phyloP scores from a whole-genome alignment of 2,797 vertebrate species.

The Sciurus carolinensis region DNA sequence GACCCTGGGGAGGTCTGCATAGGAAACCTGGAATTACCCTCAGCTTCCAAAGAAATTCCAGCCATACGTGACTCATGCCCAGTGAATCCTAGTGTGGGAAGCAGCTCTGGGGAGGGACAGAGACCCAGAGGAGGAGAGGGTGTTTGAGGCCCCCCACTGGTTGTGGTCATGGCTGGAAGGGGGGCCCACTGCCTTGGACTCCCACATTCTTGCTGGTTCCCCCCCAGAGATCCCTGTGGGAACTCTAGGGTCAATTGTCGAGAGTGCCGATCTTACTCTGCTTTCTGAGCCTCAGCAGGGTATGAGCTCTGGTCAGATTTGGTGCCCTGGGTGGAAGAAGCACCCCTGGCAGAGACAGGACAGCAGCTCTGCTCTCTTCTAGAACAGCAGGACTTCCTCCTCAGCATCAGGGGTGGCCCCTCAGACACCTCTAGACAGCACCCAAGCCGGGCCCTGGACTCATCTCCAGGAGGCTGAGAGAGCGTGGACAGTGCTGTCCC shows the following conservation, averaged over 20 bases:
- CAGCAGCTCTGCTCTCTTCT: background rate
- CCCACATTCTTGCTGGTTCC: rapidly evolving
- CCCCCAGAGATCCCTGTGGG: background rate
- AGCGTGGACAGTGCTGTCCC: background rate
- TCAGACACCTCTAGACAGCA: background rate
- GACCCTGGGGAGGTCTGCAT: rapidly evolving
- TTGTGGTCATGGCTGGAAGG: background rate
- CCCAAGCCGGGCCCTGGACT: rapidly evolving
- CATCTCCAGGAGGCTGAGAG: background rate
- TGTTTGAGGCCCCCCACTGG: no score
- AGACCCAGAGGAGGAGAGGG: background rate
- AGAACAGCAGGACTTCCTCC: no score
- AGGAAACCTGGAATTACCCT: background rate
- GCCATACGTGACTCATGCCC: rapidly evolving
- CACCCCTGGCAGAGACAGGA: background rate
- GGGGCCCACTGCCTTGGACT: background rate
- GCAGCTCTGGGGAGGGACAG: background rate
- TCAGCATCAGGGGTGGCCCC: no score
- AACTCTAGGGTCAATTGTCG: background rate
- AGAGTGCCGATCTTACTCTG: no score
- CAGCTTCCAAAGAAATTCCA: background rate
- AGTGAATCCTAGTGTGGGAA: background rate
- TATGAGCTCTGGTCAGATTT: background rate
- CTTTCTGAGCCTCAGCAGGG: background rate
- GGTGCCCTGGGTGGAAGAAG: background rate